Evolutionary conservation across 2,888 invertebrate genomes (phyloP), one percentile per base, ranked within the genome.

Genomic region (Dorcus hopei): DNA sequence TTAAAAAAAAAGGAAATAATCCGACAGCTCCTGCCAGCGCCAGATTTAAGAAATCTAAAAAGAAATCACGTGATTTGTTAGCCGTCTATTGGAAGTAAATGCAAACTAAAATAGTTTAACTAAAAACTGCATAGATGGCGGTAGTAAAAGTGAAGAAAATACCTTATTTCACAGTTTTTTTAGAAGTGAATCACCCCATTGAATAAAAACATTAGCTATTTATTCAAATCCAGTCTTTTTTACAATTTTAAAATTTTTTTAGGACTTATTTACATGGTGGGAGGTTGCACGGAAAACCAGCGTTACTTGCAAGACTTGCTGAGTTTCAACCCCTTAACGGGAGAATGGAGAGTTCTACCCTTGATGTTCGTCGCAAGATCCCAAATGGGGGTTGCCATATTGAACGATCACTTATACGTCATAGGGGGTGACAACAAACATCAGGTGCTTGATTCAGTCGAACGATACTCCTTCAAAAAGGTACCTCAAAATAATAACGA

Each of bases 241-340:
- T 33, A 6, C 4, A 50, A 47, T 48, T 54, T 47, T 47, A 40
- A 16, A 19, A 19, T 19, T 57, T 57, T 72, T 74, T 3, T 73
- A 90, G 91, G 91, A 62, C 78, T 91, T 51, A 92, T 96, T 72
- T 96, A 95, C 78, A 86, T 96, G 68, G 91, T 95, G 52, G 96
- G 96, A 26, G 96, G 96, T 0, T 92, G 93, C 76, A 92, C 91
- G 9, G 88, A 88, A 72, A 85, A 86, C 52, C 87, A 89, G 74
- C 82, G 93, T 49, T 91, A 93, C 79, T 84, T 91, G 52, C 87
- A 88, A 65, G 93, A 93, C 77, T 81, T 93, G 64, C 83, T 90
- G 71, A 88, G 90, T 72, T 93, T 89, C 75, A 88, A 89, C 77
- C 94, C 95, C 0, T 85, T 88, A 26, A 88, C 90, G 3, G 86